Evolutionary conservation across 2,797 vertebrate species (phyloP), one percentile per base, ranked within the genome.

Genomic region (Sebastes ruberrimus): DNA sequence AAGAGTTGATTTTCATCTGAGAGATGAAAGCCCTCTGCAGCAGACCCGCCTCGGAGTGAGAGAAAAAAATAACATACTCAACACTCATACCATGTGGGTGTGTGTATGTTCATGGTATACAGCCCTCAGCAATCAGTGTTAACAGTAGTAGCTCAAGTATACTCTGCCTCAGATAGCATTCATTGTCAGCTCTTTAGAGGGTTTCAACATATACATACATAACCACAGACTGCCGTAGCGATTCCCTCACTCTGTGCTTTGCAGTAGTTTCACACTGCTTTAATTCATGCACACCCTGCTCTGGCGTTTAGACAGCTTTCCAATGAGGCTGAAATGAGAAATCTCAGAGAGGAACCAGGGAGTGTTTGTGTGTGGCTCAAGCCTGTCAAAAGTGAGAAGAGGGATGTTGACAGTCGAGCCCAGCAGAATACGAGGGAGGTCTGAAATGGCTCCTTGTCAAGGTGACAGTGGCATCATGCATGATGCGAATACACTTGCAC

Each of bases 221-320:
- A 60, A 56, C n/a, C 57, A 64, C 56, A 14, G 20, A 74, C 23
- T 61, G 38, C 18, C 10, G 59, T 59, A 76, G 73, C 49, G 3
- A 35, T 86, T 83, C 83, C 71, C 71, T 53, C 18, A 20, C 49
- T 81, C 66, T 53, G 86, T 81, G 72, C 83, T 86, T 59, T 85
- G 86, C 83, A 80, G 83, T 86, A 86, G 86, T 92, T 92, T 91
- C 80, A 77, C 74, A 69, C 52, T 74, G 71, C 82, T 71, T 79
- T 92, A 90, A 92, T 90, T 83, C 88, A 93, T 90, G 81, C 86
- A 84, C 83, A 83, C 85, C 82, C 81, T 74, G 69, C 82, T 75
- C 81, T 89, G 65, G 46, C 69, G 55, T 72, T 80, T 62, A 75
- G 88, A 90, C 87, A 89, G 84, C 67, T 94, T 93, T 93, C 83